Base-by-base conservation (phyloP, 2,797 vertebrate genomes). In the Epinephelus malabaricus region DNA sequence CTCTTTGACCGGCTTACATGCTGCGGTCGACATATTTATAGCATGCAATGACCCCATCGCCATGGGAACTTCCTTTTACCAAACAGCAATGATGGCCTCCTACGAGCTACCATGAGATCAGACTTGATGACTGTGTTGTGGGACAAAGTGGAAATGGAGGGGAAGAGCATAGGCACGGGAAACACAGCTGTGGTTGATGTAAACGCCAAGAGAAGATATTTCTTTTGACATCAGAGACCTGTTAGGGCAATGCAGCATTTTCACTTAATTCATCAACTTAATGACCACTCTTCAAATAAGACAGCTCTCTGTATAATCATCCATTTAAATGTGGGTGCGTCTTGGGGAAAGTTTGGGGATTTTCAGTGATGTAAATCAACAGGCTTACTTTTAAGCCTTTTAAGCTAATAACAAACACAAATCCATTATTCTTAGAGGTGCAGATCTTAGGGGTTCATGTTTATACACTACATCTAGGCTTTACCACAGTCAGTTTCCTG, bases 61-160 rank as follows among this genome's bases (percentile, higher is more conserved):
- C 91, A 91, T 93, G 92, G 91, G 92, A 93, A 93, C 89, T 91
- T 93, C 90, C 89, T 90, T 82, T 84, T 65, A 79, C 81, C 69
- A 78, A 76, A 54, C 54, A 72, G 75, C 75, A 66, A 74, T 72
- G 79, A 78, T 63, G 51, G 53, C 69, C 78, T 71, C 56, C 71
- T 79, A 60, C 0, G 11, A 80, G 53, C 76, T 51, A 63, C 55
- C 55, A 76, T 81, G 83, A 87, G 84, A 88, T 82, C 74, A 76
- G 50, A 73, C 27, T 51, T 63, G 40, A 70, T 70, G 80, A 74
- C 77, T 66, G 75, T 8, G 11, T 68, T 66, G 38, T 74, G 80
- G 71, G 62, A 84, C 71, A 34, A 18, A 75, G 61, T 58, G 38
- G 67, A 82, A 61, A 74, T 60, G 59, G 47, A 79, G 62, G 55